Percentiles rank a stretch among this genome's conserved stretches.
These are phyloP conservation scores for Cygnus buccinator DNA, from an alignment of 2,113 vertebrate genomes.

Conservation along the genomic window DNA sequence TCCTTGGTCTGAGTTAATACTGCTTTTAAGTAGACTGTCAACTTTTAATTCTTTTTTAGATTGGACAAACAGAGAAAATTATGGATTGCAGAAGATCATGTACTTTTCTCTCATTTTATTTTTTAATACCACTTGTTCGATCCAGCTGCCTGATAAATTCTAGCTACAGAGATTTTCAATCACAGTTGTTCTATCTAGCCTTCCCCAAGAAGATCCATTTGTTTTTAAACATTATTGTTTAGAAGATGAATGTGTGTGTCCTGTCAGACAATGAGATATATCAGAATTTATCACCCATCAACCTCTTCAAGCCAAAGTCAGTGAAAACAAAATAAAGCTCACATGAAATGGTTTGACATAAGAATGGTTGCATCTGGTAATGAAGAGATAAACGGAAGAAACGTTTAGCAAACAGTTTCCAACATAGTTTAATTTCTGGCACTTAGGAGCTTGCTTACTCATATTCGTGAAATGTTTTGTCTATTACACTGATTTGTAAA, in stretches of 20 bases:
- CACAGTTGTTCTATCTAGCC: background rate
- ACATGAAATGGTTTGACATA: background rate
- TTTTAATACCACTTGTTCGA: background rate
- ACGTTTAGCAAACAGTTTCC: background rate
- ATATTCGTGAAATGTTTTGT: background rate
- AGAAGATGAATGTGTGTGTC: background rate
- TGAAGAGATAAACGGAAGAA: background rate
- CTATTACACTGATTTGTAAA: background rate
- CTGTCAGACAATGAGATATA: background rate
- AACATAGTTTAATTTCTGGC: background rate
- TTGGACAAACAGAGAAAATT: background rate
- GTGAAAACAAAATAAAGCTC: background rate
- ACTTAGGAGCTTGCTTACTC: background rate
- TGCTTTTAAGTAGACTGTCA: background rate
- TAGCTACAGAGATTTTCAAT: background rate
- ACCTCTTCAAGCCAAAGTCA: background rate
- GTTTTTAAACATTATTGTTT: background rate
- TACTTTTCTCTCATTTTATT: background rate
- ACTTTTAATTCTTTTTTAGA: background rate
- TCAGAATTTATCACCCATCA: background rate
- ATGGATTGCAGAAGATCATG: background rate
- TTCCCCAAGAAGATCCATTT: background rate
- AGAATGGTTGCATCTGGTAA: background rate
- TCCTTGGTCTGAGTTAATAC: background rate
- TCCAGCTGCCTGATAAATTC: background rate